Base-by-base conservation (phyloP, 2,797 vertebrate species). In the Sebastes dallii region DNA sequence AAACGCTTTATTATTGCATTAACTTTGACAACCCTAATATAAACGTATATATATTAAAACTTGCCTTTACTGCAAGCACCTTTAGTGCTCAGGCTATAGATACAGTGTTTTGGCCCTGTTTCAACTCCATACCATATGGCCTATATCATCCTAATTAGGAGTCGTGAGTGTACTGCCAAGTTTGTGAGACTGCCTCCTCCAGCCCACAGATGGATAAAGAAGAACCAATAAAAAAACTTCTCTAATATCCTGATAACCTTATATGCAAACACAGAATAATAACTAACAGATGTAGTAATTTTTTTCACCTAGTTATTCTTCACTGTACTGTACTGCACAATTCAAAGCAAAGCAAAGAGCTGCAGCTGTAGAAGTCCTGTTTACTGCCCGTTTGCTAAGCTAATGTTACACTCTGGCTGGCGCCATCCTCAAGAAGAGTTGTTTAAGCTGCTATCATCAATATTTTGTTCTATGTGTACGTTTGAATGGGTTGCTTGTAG, bases 241-340 rank as follows among this genome's bases (percentile, higher is more conserved):
- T 67, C 67, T 82, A 67, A 81, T 82, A 86, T 85, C 72, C 72
- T 60, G 29, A 69, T 79, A 78, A 87, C 72, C 52, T 52, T 34
- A 58, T 66, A 77, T 39, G 39, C 79, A 81, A 78, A 86, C 72
- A 78, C n/a, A 20, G 65, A 72, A 65, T 87, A 90, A 90, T 86
- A 72, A 46, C 78, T 62, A 79, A 42, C 81, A 88, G 89, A 84
- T 87, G 85, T 39, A 12, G 27, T 46, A 24, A 42, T 22, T 77
- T 50, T 50, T 16, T 29, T 69, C 59, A 50, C 32, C n/a, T 42
- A 18, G 11, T 24, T 64, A 64, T 27, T 52, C 34, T 20, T 59
- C 24, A 6, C n/a, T 20, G 3, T 13, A 3, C 34, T 58, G 24
- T 20, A 9, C 30, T 22, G 59, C 32, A 36, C 61, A 64, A 8